phyloP scores from a whole-genome alignment of 2,113 vertebrate genomes.

The Bettongia penicillata region DNA sequence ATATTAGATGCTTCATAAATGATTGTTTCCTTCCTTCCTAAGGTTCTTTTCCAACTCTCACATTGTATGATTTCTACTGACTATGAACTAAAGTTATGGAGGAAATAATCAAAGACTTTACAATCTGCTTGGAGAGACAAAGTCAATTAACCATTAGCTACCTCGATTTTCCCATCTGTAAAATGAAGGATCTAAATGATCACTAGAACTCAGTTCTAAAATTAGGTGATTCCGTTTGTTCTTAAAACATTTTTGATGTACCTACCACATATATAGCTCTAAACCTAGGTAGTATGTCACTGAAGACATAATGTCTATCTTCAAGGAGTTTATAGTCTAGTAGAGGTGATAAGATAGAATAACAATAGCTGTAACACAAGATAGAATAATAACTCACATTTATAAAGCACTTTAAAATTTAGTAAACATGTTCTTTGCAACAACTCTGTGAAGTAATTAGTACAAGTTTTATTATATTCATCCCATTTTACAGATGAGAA shows the following conservation, averaged over 20 bases:
- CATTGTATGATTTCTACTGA: not conserved
- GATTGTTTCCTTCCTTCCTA: not conserved
- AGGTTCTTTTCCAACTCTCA: not conserved
- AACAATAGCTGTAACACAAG: not conserved
- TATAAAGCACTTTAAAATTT: not conserved
- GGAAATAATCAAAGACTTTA: not conserved
- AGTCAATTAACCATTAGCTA: not conserved
- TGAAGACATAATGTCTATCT: not conserved
- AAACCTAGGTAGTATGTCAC: not conserved
- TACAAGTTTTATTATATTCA: not conserved
- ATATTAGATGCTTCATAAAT: not conserved
- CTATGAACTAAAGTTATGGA: not conserved
- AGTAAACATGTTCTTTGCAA: not conserved
- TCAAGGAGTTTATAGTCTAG: not conserved
- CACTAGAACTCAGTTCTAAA: not conserved
- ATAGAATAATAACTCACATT: not conserved
- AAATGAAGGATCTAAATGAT: not conserved
- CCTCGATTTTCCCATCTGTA: not conserved
- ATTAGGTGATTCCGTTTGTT: not conserved
- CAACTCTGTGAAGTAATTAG: not conserved
- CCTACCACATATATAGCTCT: not conserved
- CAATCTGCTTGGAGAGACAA: not conserved
- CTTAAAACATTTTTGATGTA: not conserved
- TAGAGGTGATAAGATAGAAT: not conserved
- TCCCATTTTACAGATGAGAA: not conserved